Evolutionary conservation across 2,888 invertebrate species (phyloP), one percentile per base, ranked within the genome.

Genomic region (Neuroscelio doddi): DNA sequence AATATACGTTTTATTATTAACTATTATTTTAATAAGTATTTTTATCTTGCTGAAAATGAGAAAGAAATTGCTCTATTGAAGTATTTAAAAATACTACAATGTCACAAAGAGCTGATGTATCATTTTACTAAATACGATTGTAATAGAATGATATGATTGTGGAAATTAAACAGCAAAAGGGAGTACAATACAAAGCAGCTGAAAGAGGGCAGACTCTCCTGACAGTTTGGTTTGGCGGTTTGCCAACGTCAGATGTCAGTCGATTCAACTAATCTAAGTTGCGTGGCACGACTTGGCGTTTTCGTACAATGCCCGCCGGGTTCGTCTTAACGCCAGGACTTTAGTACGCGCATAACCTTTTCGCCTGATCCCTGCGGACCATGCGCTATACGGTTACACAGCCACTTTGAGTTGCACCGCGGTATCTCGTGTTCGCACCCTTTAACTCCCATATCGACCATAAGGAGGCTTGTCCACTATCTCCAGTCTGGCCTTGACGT

Each of bases 181-280:
- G 21, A 41, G 56, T 42, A 64, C 58, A 69, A 64, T 53, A 55
- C 66, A 27, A 56, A 51, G 53, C 53, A 57, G 57, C 45, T 38
- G 57, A 52, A 57, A 30, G 64, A 62, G 45, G 61, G 61, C 63
- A 67, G 58, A 57, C 59, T 68, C 64, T 68, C 67, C 53, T 76
- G 78, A 79, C 75, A 79, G 79, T 78, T 79, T 76, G 73, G 71
- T 70, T 76, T 80, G 80, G 81, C 78, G 76, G 73, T 76, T 72
- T 72, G 80, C 81, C 80, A 80, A 70, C 56, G 53, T 73, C 69
- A 61, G 69, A 73, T 77, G 72, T 77, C 76, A 81, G 80, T 81
- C 77, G 80, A 81, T 80, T 80, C 76, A 78, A 80, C 80, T 81
- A 80, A 80, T 81, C 79, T 79, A 79, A 80, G 81, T 80, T 80